Evolutionary conservation across 1,140 invertebrate genomes (phyloP).

Genomic region (Cydia amplana): DNA sequence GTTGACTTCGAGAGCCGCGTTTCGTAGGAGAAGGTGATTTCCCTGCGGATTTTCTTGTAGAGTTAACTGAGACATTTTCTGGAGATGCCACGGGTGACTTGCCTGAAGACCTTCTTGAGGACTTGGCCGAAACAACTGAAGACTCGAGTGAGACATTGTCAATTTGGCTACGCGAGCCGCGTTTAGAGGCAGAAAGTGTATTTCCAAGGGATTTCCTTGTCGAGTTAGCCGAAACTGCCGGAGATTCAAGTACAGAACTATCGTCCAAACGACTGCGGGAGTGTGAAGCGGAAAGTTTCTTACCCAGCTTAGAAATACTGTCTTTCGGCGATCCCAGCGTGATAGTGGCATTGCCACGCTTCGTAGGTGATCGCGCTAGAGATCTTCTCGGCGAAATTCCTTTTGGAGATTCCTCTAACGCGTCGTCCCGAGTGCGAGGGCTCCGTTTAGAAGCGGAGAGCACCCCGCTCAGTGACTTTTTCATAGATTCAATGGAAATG

Average conservation of each 20-base stretch:
- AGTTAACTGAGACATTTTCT: background rate
- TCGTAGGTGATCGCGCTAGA: background rate
- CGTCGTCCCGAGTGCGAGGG: background rate
- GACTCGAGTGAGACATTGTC: background rate
- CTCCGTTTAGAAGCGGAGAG: background rate
- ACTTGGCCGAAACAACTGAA: background rate
- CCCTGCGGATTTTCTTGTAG: background rate
- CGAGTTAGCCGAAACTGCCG: constrained; percentile 7
- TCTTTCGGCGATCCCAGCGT: background rate
- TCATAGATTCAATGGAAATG: constrained; percentile 7
- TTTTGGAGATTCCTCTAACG: background rate
- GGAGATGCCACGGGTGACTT: background rate
- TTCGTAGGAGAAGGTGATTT: background rate
- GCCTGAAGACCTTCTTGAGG: background rate
- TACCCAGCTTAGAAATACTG: background rate
- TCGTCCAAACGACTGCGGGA: background rate
- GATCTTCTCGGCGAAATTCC: background rate
- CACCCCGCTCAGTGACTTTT: background rate
- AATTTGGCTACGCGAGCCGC: background rate
- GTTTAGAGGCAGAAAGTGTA: background rate
- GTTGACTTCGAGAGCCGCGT: background rate
- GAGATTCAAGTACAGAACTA: constrained; percentile 33
- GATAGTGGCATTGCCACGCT: background rate
- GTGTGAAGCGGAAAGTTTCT: background rate
- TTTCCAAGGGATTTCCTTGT: background rate